Evolutionary conservation across 1,140 invertebrate genomes (phyloP), one percentile per base, ranked within the genome.

Genomic region (Nymphalis io): DNA sequence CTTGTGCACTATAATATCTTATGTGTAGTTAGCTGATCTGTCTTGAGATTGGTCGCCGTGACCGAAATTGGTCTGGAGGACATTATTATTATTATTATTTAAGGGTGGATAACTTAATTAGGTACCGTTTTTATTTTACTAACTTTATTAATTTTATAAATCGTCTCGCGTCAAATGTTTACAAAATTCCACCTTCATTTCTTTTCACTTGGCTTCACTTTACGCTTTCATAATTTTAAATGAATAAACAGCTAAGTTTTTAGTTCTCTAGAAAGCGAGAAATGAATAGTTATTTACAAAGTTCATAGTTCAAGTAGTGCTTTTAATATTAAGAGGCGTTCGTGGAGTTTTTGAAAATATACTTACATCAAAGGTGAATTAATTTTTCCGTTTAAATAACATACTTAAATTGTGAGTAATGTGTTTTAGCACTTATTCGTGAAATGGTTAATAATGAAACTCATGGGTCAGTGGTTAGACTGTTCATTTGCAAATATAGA

Each of bases 241-340:
- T 70, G 42, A 65, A 60, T 70, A 53, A 60, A 70, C 46, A 59
- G 55, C 42, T 27, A 65, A 70, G 57, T 60, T 53, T 23, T 51
- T 48, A 16, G 60, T 27, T 65, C 42, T 33, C 40, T 23, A 27
- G 44, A 53, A 60, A 58, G 42, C 20, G 60, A 18, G 57, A 59
- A 59, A 64, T 70, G 68, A 70, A 70, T 64, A 70, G 55, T 70
- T 70, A 64, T 64, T 59, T 70, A 64, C 68, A 60, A 53, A 70
- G 60, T 70, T 48, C 15, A 51, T 40, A 63, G 61, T 63, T 63
- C 61, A 63, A 63, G 51, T 44, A 44, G 40, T 27, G 60, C 60
- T 61, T 61, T 61, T 61, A 44, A 21, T 46, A 5, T 46, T 61
- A 44, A 20, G 38, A 60, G 58, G 39, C 16, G 58, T 60, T 60